These are phyloP conservation scores for Palythoa heliodiscus DNA, from an alignment of 92 coral and sea anemone species.

Conservation along the genomic window DNA sequence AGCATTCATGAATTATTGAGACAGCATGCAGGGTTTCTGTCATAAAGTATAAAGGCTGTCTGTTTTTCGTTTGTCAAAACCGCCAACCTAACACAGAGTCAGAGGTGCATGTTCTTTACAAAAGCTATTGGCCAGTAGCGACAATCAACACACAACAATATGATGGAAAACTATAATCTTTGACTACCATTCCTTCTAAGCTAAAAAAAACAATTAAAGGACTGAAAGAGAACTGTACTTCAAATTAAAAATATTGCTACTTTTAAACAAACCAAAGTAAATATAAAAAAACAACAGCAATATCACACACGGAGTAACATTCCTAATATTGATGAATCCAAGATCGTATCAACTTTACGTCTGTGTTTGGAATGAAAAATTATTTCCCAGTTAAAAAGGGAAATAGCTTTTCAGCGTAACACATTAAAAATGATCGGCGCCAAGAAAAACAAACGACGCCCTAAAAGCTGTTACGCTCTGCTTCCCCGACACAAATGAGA, in stretches of 20 bases:
- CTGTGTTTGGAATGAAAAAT: not conserved
- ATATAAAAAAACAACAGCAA: not conserved
- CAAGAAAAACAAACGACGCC: not conserved
- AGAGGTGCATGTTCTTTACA: too few species aligned
- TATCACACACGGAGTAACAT: not conserved
- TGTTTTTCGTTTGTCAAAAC: too few species aligned
- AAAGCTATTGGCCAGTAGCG: not conserved
- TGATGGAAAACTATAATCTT: not conserved
- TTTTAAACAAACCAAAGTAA: not conserved
- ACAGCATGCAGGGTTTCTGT: too few species aligned
- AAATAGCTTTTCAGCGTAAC: not conserved
- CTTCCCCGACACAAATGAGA: not conserved
- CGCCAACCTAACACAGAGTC: too few species aligned
- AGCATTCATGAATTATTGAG: too few species aligned
- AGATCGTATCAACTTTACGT: not conserved
- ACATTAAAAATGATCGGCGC: not conserved
- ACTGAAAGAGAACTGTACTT: not conserved
- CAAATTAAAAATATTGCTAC: conserved; percentile 11
- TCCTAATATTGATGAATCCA: not conserved
- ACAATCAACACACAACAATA: not conserved
- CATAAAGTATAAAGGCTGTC: too few species aligned
- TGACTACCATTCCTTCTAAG: not conserved
- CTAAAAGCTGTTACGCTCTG: not conserved
- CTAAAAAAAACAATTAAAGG: not conserved
- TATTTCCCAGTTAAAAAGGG: not conserved